Base-by-base conservation (phyloP, 2,113 vertebrate genomes). In the Gobius niger region DNA sequence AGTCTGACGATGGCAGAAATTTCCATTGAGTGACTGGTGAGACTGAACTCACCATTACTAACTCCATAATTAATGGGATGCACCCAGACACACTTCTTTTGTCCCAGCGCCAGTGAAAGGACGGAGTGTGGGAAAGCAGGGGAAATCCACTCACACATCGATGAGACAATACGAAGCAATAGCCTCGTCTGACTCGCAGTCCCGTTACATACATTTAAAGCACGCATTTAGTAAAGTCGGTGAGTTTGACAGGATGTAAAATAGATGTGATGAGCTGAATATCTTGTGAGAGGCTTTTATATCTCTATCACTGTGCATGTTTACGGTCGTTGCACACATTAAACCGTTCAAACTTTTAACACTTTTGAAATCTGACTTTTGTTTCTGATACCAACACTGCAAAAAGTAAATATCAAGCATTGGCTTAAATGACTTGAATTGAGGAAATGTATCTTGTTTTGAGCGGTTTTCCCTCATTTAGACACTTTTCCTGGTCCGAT, bases 1-100 rank as follows among this genome's bases (percentile, higher is more conserved):
- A 64, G 67, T 59, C 71, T 63, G 40, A 60, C 50, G 61, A 77
- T 80, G 85, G 74, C 78, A 76, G 83, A 85, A 88, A 86, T 86
- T 44, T 73, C 81, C 79, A 85, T 89, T 87, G 67, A 82, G 50
- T 12, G 53, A 57, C 41, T 70, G 61, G 50, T 41, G 81, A 76
- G 83, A 80, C 76, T 70, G 73, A 66, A 77, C 68, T 57, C n/a
- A 73, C 82, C 82, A 88, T 24, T 54, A 86, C 83, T 81, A 85
- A 84, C 82, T 86, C 83, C 81, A 79, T 85, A 81, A 82, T 86
- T 83, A 80, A 89, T 89, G 85, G 76, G 82, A 86, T 82, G 84
- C 84, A 88, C 86, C 72, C 82, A 90, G 90, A 90, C 91, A 92
- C 91, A 88, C 91, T 90, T 91, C 88, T 84, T 85, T 91, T 90